Evolutionary conservation across 2,888 invertebrate species (phyloP).

Genomic region (Callinectes sapidus): DNA sequence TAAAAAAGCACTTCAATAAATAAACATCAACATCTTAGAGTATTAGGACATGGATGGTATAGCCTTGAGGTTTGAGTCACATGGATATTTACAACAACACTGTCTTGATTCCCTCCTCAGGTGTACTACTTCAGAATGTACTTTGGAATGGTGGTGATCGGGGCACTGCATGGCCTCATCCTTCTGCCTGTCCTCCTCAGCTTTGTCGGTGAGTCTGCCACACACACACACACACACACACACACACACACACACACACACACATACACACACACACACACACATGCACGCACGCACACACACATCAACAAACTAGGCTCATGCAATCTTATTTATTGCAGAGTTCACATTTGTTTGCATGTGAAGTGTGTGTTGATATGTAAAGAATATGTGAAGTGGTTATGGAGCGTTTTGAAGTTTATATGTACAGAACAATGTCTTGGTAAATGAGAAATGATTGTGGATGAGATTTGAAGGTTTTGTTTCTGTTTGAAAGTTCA

Average conservation of each 20-base stretch:
- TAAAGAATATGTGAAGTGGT: too few relatives aligned
- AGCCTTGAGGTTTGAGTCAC: background rate
- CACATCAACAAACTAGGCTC: background rate
- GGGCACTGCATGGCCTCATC: conserved; percentile 97
- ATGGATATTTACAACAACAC: background rate
- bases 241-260: too few relatives aligned
- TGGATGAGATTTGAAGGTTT: too few relatives aligned
- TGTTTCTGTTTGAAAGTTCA: too few relatives aligned
- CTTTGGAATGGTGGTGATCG: conserved; percentile 96
- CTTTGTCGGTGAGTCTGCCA: conserved; percentile 88
- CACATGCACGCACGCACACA: background rate
- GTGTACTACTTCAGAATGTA: conserved; percentile 93
- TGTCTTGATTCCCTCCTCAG: conserved; percentile 36
- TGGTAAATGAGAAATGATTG: too few relatives aligned
- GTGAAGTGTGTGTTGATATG: too few relatives aligned
- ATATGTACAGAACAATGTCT: too few relatives aligned
- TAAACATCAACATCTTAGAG: background rate
- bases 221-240: background rate
- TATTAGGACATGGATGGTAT: background rate
- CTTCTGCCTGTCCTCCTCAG: conserved; percentile 98
- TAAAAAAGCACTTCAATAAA: background rate
- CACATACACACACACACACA: too few relatives aligned
- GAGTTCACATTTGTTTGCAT: too few relatives aligned
- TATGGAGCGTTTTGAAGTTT: too few relatives aligned
- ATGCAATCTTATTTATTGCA: background rate